Base-by-base conservation (phyloP, 2,888 invertebrate species). In the Emmelina monodactyla region DNA sequence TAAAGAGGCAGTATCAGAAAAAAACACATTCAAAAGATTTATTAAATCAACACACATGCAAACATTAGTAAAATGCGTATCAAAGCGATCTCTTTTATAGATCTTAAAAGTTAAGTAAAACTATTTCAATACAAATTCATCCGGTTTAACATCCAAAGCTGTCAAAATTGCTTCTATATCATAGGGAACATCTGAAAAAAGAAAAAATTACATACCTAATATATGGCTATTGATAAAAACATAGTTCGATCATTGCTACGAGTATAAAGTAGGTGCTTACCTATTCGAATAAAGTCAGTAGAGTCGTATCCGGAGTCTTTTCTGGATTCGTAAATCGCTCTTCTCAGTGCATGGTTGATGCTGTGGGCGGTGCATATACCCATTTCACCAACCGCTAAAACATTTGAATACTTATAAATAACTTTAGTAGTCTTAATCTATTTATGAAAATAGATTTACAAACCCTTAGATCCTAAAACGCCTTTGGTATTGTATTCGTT, bases 381-480 rank as follows among this genome's bases (percentile, higher is more conserved):
- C 73, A 76, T 72, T 41, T 78, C 78, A 0, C 78, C 78, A 2
- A 71, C 73, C 14, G 78, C 78, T 78, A 43, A 4, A 56, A 59
- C 10, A 25, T n/a, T n/a, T n/a, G n/a, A n/a, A n/a, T n/a, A n/a
- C n/a, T n/a, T n/a, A n/a, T n/a, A n/a, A n/a, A n/a, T n/a, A n/a
- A n/a, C n/a, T n/a, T n/a, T n/a, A n/a, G n/a, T n/a, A n/a, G n/a
- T n/a, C n/a, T n/a, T n/a, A n/a, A n/a, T n/a, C n/a, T n/a, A n/a
- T n/a, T n/a, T n/a, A n/a, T n/a, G n/a, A n/a, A n/a, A n/a, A n/a
- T n/a, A n/a, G n/a, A n/a, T n/a, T n/a, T n/a, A n/a, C n/a, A n/a
- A 40, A 85, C 88, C 83, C 82, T 89, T 90, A 0, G 88, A 85
- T 14, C 88, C 82, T 16, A 89, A 59, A 14, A 88, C 83, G 16